phyloP scores from a whole-genome alignment of 2,113 vertebrate species.

The Morone saxatilis region DNA sequence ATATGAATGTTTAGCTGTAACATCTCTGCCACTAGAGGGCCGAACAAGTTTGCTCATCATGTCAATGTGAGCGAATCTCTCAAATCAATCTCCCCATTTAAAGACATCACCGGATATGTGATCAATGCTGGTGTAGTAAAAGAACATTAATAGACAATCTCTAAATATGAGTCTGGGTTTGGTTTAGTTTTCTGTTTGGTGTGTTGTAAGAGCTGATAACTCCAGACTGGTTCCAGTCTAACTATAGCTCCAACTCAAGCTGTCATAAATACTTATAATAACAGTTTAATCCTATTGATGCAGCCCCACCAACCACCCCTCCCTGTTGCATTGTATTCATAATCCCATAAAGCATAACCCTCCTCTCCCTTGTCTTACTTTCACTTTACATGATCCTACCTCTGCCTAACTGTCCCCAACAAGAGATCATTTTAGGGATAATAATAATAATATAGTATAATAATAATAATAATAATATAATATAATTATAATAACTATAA shows the following conservation, averaged over 20 bases:
- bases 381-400: conserved; percentile 15
- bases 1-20: neutral
- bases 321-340: conserved; percentile 24
- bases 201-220: conserved; percentile 1
- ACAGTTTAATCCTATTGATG: conserved; percentile 74
- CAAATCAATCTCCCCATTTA: neutral
- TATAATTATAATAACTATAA: too few species aligned
- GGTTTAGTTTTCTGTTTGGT: neutral
- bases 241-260: conserved; percentile 49
- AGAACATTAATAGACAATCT: neutral
- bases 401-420: neutral
- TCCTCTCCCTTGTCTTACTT: conserved; percentile 35
- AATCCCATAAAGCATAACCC: conserved; percentile 43
- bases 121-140: neutral
- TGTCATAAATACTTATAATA: conserved; percentile 71
- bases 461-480: too few species aligned
- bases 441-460: neutral
- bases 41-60: neutral
- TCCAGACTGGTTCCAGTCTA: conserved; percentile 15
- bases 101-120: neutral
- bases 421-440: neutral
- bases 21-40: conserved; percentile 19
- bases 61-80: neutral
- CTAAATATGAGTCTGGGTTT: neutral
- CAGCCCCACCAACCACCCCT: conserved; percentile 31